Conservation (phyloP, 2,888 invertebrate genomes). For the Stratiomys singularior region DNA sequence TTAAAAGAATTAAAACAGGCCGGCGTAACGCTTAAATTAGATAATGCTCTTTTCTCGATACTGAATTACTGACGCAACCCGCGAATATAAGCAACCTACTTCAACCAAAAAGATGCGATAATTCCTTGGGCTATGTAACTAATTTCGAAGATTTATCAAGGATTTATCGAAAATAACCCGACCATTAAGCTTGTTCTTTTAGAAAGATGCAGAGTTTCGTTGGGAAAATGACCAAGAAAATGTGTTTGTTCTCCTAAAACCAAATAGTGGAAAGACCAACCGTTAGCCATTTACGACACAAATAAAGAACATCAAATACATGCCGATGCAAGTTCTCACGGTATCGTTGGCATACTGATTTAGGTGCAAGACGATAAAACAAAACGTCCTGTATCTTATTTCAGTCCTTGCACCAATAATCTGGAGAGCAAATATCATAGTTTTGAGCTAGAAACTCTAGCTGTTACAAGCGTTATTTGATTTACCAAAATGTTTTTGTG, state of each 20-base stretch:
- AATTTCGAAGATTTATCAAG: constrained; percentile 58
- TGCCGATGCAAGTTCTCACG: constrained; percentile 14
- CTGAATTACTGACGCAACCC: constrained; percentile 44
- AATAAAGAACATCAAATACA: constrained; percentile 5
- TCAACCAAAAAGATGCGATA: constrained; percentile 52
- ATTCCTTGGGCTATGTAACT: constrained; percentile 57
- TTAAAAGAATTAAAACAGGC: constrained; percentile 47
- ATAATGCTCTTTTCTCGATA: constrained; percentile 53
- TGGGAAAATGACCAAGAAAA: constrained; percentile 49
- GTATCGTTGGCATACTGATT: constrained; percentile 6
- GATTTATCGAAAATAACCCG: constrained; percentile 53
- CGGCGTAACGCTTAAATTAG: constrained; percentile 57
- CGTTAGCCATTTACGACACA: not conserved
- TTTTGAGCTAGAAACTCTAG: not conserved
- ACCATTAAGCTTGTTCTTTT: constrained; percentile 54
- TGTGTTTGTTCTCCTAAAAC: not conserved
- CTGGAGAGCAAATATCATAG: constrained; percentile 2
- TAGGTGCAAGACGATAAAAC: not conserved
- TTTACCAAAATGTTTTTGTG: not conserved
- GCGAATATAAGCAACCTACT: constrained; percentile 52
- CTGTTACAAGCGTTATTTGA: not conserved
- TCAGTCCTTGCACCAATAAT: not conserved
- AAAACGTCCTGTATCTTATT: not conserved
- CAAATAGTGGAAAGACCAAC: constrained; percentile 2
- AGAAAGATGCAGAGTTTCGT: constrained; percentile 50